Percentiles rank a stretch among this genome's conserved stretches.
Evolutionary conservation across 2,113 vertebrate species (phyloP).

Genomic region (Megalops atlanticus): DNA sequence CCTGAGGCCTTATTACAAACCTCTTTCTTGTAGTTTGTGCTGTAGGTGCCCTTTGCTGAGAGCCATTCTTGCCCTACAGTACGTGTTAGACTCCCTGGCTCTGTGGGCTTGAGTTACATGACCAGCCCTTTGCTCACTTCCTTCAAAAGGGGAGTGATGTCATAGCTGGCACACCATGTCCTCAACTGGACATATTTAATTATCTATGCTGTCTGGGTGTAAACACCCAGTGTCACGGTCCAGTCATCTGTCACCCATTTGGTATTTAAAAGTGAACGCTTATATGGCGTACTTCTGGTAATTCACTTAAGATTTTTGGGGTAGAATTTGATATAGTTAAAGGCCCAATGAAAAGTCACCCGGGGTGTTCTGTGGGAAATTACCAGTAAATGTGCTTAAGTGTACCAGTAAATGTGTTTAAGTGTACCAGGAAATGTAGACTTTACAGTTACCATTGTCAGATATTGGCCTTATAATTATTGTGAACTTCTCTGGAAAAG

Average conservation of each 20-base stretch:
- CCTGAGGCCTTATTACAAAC: too few relatives aligned
- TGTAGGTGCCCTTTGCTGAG: not conserved
- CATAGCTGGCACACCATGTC: conserved; percentile 43
- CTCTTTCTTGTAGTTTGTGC: not conserved
- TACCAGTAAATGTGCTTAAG: not conserved
- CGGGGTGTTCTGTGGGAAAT: not conserved
- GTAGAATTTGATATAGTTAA: not conserved
- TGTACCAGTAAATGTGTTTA: not conserved
- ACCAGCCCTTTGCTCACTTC: not conserved
- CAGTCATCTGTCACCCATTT: not conserved
- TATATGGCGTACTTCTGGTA: not conserved
- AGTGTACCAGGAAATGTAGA: not conserved
- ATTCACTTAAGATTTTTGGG: not conserved
- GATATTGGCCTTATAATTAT: too few relatives aligned
- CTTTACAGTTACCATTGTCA: too few relatives aligned
- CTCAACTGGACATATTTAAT: conserved; percentile 50
- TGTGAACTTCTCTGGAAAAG: too few relatives aligned
- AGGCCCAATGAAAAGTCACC: not conserved
- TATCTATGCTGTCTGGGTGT: conserved; percentile 50
- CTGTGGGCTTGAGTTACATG: not conserved
- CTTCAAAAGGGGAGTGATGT: conserved; percentile 48
- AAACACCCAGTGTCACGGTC: conserved; percentile 33
- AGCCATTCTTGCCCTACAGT: not conserved
- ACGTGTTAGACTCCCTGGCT: not conserved
- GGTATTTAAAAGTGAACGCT: not conserved